Conservation (phyloP, 1,140 invertebrate genomes). For the Planococcus citri region DNA sequence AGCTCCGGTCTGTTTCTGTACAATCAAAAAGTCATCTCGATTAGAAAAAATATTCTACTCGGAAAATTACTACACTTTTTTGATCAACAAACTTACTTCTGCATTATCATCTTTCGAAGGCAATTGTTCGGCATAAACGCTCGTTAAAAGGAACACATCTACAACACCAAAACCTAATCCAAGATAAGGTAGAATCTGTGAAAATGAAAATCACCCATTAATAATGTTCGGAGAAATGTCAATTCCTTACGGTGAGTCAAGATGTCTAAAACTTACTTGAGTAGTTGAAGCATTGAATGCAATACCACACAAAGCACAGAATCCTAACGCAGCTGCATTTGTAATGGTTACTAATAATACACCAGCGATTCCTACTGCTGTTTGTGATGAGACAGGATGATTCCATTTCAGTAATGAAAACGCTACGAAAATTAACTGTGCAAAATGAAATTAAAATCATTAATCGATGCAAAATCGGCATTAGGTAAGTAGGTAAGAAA, state of each 20-base stretch:
- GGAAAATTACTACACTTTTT: background rate
- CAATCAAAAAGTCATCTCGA: slow-evolving; percentile 26
- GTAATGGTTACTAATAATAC: slow-evolving; percentile 74
- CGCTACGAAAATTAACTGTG: slow-evolving; percentile 64
- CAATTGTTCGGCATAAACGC: slow-evolving; percentile 57
- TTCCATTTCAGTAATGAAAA: slow-evolving; percentile 64
- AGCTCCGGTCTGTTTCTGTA: slow-evolving; percentile 61
- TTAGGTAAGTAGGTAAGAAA: background rate
- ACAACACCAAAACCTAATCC: slow-evolving; percentile 83
- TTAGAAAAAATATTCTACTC: slow-evolving; percentile 11
- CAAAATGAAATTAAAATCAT: slow-evolving; percentile 29
- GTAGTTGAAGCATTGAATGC: slow-evolving; percentile 94
- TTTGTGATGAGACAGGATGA: slow-evolving; percentile 69
- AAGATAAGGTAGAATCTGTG: slow-evolving; percentile 75
- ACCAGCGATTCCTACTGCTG: slow-evolving; percentile 72
- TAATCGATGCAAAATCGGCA: background rate
- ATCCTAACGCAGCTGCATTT: slow-evolving; percentile 79
- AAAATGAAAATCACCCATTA: too few species aligned
- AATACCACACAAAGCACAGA: slow-evolving; percentile 84
- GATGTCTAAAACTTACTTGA: slow-evolving; percentile 46
- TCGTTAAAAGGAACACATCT: slow-evolving; percentile 86
- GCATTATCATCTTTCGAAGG: slow-evolving; percentile 34
- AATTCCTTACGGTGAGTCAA: background rate
- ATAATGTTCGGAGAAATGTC: too few species aligned
- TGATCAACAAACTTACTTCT: slow-evolving; percentile 33